Conservation (phyloP, 2,888 invertebrate species). For the Penaeus monodon region DNA sequence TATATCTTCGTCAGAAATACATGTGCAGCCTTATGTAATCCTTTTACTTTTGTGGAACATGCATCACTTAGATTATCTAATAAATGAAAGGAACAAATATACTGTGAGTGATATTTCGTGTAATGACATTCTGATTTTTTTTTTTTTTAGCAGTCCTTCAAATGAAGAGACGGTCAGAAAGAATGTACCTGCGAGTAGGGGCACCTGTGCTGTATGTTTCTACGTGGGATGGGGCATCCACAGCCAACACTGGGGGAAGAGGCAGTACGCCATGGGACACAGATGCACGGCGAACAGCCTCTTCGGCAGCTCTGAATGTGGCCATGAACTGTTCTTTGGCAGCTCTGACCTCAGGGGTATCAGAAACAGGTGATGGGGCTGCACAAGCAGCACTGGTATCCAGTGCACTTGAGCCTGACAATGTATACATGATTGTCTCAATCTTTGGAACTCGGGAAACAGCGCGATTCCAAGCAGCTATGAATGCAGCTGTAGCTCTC, state of each 20-base stretch:
- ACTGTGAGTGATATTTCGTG: too few species aligned
- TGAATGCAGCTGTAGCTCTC: conserved; percentile 37
- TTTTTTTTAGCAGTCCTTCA: conserved; percentile 11
- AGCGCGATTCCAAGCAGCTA: conserved; percentile 38
- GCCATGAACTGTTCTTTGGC: too few species aligned
- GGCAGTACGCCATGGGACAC: not conserved
- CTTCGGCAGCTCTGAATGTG: too few species aligned
- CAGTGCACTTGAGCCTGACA: conserved; percentile 22
- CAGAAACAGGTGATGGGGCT: conserved; percentile 7
- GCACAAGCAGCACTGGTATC: not conserved
- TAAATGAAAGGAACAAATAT: too few species aligned
- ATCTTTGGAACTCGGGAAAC: conserved; percentile 45
- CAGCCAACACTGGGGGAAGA: not conserved
- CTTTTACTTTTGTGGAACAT: too few species aligned
- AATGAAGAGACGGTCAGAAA: conserved; percentile 30
- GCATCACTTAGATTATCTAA: too few species aligned
- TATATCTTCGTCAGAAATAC: too few species aligned
- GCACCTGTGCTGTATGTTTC: conserved; percentile 10
- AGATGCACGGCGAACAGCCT: too few species aligned
- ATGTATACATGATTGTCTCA: conserved; percentile 33
- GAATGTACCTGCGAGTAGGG: not conserved
- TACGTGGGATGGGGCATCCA: not conserved
- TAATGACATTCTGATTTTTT: not conserved
- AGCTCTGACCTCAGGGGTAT: too few species aligned
- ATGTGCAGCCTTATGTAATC: too few species aligned